Evolutionary conservation across 2,888 invertebrate species (phyloP).

Genomic region (Tiliacea aurago): DNA sequence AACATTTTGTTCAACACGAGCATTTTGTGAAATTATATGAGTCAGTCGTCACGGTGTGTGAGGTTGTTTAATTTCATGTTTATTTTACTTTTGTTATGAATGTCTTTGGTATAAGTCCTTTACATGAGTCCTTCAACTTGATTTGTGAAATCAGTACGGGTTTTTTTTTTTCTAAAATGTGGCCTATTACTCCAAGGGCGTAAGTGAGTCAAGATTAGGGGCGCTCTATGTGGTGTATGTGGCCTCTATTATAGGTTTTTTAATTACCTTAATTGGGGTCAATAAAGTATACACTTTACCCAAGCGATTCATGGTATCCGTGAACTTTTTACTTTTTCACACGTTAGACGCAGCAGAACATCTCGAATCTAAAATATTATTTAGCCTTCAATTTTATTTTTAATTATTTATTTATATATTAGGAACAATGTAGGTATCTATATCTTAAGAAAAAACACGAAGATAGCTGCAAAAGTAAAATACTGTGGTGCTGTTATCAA

Average conservation of each 20-base stretch:
- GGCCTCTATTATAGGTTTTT: too few relatives aligned
- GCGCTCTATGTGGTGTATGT: neutral
- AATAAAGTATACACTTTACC: neutral
- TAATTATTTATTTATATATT: too few relatives aligned
- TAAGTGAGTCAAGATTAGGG: neutral
- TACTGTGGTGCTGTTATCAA: too few relatives aligned
- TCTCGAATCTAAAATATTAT: neutral
- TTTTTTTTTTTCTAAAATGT: neutral
- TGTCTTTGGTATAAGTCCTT: conserved; percentile 28
- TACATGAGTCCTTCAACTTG: conserved; percentile 16
- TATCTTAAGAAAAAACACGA: too few relatives aligned
- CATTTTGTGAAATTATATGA: conserved; percentile 67
- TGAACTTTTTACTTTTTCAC: too few relatives aligned
- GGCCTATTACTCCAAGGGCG: too few relatives aligned
- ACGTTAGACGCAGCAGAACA: too few relatives aligned
- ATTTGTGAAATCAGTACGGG: neutral
- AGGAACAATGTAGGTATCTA: too few relatives aligned
- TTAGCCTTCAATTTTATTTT: too few relatives aligned
- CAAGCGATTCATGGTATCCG: neutral
- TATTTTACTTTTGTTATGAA: conserved; percentile 61
- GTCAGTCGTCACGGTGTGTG: conserved; percentile 65
- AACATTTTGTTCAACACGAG: conserved; percentile 69
- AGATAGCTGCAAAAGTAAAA: too few relatives aligned
- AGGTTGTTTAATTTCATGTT: conserved; percentile 61
- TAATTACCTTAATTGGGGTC: neutral